These are phyloP conservation scores for Tichodroma muraria DNA, from an alignment of 2,113 vertebrate species.

Conservation along the genomic window DNA sequence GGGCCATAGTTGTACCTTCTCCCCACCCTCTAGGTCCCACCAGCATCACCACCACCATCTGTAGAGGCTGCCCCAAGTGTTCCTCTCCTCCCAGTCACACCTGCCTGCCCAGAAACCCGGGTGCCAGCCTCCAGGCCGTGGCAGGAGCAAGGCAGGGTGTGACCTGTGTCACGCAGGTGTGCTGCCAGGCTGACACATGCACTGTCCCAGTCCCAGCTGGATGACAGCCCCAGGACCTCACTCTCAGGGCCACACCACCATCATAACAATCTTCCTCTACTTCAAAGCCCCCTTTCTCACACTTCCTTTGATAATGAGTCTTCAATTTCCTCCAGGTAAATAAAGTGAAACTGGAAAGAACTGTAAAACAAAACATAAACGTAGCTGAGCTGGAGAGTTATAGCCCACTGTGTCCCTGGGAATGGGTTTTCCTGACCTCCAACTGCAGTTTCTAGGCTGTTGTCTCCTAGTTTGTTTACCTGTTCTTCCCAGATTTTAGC, in stretches of 20 bases:
- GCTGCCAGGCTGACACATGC: not conserved
- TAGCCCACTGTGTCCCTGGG: not conserved
- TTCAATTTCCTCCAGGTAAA: conserved; percentile 28
- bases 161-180: no score
- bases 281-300: not conserved
- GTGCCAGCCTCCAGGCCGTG: not conserved
- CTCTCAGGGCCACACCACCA: not conserved
- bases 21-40: no score
- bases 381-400: not conserved
- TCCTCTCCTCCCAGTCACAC: not conserved
- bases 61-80: rapidly evolving
- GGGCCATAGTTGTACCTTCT: not conserved
- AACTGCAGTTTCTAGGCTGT: not conserved
- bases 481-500: not conserved
- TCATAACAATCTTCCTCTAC: not conserved
- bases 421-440: not conserved
- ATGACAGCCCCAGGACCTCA: not conserved
- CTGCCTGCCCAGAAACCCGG: rapidly evolving
- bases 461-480: not conserved
- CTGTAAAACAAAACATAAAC: not conserved
- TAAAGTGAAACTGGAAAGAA: conserved; percentile 6
- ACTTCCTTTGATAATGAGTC: not conserved
- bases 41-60: rapidly evolving
- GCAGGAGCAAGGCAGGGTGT: not conserved
- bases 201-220: not conserved